Base-by-base conservation (phyloP, 2,113 vertebrate genomes). In the Oryctolagus cuniculus region DNA sequence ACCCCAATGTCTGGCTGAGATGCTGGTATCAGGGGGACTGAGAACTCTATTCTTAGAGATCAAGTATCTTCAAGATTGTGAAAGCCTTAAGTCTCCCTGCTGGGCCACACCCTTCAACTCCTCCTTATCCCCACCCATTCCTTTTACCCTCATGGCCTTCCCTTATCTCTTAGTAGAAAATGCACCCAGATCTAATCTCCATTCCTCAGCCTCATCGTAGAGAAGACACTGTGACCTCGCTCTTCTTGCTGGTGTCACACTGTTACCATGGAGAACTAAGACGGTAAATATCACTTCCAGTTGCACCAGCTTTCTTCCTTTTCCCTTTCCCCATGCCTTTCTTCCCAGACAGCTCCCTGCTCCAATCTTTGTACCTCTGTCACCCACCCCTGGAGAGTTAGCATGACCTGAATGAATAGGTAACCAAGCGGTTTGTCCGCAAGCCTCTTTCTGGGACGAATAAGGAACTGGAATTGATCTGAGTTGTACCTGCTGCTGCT, bases 21-120 rank as follows among this genome's bases (percentile, higher is more conserved):
- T 87, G 55, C 7, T 44, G 1, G 34, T 93, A 75, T 91, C 84
- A 83, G 51, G 87, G 27, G 17, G 31, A 44, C 75, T 91, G 55
- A 95, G 29, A 89, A 91, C 87, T 93, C 70, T 90, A 69, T 96
- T 95, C 94, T 90, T 95, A 95, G 74, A 91, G 89, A 73, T 81
- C 34, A 87, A n/a, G 61, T 93, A 86, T 84, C 90, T 89, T 77
- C 53, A 83, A 96, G 83, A 91, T 44, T 89, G 72, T 85, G 74
- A 74, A 84, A 79, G 22, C 63, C 73, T 92, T 38, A 84, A 92
- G 44, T 79, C 79, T 84, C 64, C 53, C 15, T 29, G 75, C 86
- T 72, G 72, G 66, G 72, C 34, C 58, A 90, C 74, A 51, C 13
- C 36, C 21, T 89, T 94, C 38, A 92, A 84, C 22, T 72, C 66